phyloP scores from a whole-genome alignment of 2,113 vertebrate species.

The Passer montanus region DNA sequence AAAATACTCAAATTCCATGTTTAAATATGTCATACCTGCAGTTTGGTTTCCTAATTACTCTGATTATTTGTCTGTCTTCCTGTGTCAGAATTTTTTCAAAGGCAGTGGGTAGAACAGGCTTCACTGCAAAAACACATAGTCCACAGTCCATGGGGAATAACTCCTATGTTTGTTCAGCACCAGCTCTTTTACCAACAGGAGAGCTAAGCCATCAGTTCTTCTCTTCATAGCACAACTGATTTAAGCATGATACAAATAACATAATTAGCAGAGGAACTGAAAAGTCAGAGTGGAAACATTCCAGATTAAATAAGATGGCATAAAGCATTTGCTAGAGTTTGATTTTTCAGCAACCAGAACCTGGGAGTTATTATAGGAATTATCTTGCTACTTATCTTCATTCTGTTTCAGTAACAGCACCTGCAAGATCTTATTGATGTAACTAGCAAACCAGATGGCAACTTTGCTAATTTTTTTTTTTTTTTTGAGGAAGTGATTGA shows the following conservation, averaged over 20 bases:
- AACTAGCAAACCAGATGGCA: conserved; percentile 29
- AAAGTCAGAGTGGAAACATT: neutral
- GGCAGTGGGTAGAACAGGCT: neutral
- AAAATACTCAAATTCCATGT: conserved; percentile 6
- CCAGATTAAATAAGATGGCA: neutral
- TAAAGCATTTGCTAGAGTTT: neutral
- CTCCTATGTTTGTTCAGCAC: neutral
- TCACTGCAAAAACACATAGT: neutral
- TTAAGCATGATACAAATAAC: neutral
- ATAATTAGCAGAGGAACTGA: neutral
- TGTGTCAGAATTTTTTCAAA: neutral
- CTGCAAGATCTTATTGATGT: conserved; percentile 37
- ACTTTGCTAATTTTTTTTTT: conserved; percentile 6
- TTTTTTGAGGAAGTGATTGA: neutral
- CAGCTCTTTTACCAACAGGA: neutral
- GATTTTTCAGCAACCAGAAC: neutral
- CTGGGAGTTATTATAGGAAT: neutral
- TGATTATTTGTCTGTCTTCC: neutral
- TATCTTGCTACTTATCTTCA: conserved; percentile 5
- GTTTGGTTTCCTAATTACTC: neutral
- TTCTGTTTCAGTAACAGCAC: conserved; percentile 17
- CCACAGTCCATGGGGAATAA: neutral
- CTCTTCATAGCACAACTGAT: neutral
- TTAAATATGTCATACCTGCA: neutral
- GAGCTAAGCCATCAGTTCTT: neutral